These are phyloP conservation scores for Hydrolagus colliei DNA, from an alignment of 2,797 vertebrate genomes.

Conservation along the genomic window DNA sequence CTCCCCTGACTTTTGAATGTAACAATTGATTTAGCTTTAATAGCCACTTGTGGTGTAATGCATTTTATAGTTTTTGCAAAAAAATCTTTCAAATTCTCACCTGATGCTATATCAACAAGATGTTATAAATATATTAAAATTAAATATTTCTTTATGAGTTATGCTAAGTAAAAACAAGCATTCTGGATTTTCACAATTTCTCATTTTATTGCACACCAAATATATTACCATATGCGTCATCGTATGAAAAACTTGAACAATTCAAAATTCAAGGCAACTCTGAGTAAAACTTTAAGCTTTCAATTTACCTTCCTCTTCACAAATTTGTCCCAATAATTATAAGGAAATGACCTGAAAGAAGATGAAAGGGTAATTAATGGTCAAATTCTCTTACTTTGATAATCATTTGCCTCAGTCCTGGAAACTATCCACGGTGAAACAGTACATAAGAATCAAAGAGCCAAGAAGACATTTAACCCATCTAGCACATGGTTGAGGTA, in stretches of 20 bases:
- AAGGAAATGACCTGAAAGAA: constrained; percentile 81
- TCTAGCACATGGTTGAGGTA: too few species aligned
- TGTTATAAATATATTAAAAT: neutral
- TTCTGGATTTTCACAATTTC: neutral
- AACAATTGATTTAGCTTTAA: too few species aligned
- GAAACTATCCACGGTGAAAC: too few species aligned
- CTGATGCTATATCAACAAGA: too few species aligned
- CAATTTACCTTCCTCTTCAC: constrained; percentile 86
- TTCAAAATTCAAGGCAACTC: neutral
- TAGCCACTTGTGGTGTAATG: too few species aligned
- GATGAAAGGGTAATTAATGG: constrained; percentile 32
- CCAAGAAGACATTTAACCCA: too few species aligned
- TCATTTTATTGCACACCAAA: neutral
- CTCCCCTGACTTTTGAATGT: too few species aligned
- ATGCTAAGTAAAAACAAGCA: neutral
- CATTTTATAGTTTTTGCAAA: too few species aligned
- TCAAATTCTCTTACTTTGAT: neutral
- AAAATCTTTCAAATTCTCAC: too few species aligned
- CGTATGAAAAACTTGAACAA: neutral
- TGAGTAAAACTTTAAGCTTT: neutral
- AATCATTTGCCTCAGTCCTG: too few species aligned
- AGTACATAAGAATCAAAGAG: too few species aligned
- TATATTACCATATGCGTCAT: neutral
- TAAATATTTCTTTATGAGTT: neutral
- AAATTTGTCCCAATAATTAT: constrained; percentile 98